A percentile compares a stretch with the other conserved stretches of the same genome.
Evolutionary conservation across 1,140 invertebrate species (phyloP).

Genomic region (Drosophila navojoa): DNA sequence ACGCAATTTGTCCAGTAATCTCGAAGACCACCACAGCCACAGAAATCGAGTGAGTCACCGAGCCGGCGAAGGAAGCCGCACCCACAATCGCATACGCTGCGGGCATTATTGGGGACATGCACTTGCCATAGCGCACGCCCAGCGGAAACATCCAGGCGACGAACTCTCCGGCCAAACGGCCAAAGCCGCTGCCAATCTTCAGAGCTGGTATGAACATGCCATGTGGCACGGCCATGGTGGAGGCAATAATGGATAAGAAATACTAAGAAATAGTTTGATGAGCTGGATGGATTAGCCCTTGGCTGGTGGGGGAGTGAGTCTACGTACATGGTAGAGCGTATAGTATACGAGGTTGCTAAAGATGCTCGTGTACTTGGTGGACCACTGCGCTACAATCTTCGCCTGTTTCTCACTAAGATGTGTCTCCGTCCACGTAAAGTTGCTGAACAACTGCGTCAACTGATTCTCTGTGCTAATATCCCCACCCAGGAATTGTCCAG

Average conservation of each 20-base stretch:
- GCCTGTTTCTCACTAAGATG: slow-evolving; percentile 92
- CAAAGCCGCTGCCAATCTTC: slow-evolving; percentile 96
- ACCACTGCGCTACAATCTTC: slow-evolving; percentile 94
- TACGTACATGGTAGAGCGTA: slow-evolving; percentile 93
- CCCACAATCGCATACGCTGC: slow-evolving; percentile 96
- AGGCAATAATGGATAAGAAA: slow-evolving; percentile 95
- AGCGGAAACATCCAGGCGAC: slow-evolving; percentile 96
- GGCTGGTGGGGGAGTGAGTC: background rate
- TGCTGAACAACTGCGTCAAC: slow-evolving; percentile 94
- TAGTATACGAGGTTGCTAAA: slow-evolving; percentile 95
- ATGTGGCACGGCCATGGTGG: slow-evolving; percentile 97
- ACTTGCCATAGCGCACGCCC: slow-evolving; percentile 93
- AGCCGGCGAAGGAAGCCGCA: slow-evolving; percentile 97
- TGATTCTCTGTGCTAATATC: slow-evolving; percentile 92
- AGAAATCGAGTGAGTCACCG: slow-evolving; percentile 98
- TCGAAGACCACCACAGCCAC: slow-evolving; percentile 99
- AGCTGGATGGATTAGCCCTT: fast-evolving
- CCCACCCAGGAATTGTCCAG: slow-evolving; percentile 94
- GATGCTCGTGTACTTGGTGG: slow-evolving; percentile 91
- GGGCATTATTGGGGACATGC: slow-evolving; percentile 94
- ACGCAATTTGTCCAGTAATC: slow-evolving; percentile 98
- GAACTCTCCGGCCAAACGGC: slow-evolving; percentile 94
- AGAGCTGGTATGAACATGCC: slow-evolving; percentile 98
- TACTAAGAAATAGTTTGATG: slow-evolving; percentile 87
- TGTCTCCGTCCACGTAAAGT: slow-evolving; percentile 96